phyloP scores from a whole-genome alignment of 2,797 vertebrate genomes.

The Psittacula derbiana region DNA sequence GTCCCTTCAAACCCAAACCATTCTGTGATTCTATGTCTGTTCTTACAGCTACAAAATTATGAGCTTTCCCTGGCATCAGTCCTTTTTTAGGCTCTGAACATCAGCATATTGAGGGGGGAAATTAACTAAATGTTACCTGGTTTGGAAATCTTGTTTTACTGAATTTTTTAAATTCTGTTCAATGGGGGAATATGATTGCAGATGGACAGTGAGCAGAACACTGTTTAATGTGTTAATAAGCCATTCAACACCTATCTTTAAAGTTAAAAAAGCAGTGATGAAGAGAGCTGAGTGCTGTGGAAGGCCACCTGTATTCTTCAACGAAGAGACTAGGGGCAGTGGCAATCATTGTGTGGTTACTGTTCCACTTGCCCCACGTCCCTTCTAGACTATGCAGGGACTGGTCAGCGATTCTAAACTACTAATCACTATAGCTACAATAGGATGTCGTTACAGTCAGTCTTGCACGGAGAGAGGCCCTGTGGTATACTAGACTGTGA shows the following conservation, averaged over 20 bases:
- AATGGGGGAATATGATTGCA: not conserved
- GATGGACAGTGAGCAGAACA: not conserved
- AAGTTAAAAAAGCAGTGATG: not conserved
- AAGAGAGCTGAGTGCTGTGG: not conserved
- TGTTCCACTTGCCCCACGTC: not conserved
- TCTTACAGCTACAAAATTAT: not conserved
- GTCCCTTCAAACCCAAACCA: not conserved
- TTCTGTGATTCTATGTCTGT: not conserved
- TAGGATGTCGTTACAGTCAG: not conserved
- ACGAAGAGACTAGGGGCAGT: not conserved
- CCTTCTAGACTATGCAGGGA: slow-evolving; percentile 8
- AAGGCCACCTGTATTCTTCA: not conserved
- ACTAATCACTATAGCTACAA: not conserved
- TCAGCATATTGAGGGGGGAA: not conserved
- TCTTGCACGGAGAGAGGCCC: not conserved
- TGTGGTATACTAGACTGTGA: not conserved
- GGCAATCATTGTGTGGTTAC: not conserved
- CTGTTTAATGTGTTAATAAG: not conserved
- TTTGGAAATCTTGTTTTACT: not conserved
- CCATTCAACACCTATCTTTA: not conserved
- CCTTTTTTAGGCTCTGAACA: not conserved
- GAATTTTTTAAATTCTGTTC: not conserved
- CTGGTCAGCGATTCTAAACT: slow-evolving; percentile 5
- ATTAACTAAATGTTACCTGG: not conserved
- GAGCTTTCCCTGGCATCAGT: not conserved